Conservation (phyloP, 2,797 vertebrate species). For the Mastacembelus armatus region DNA sequence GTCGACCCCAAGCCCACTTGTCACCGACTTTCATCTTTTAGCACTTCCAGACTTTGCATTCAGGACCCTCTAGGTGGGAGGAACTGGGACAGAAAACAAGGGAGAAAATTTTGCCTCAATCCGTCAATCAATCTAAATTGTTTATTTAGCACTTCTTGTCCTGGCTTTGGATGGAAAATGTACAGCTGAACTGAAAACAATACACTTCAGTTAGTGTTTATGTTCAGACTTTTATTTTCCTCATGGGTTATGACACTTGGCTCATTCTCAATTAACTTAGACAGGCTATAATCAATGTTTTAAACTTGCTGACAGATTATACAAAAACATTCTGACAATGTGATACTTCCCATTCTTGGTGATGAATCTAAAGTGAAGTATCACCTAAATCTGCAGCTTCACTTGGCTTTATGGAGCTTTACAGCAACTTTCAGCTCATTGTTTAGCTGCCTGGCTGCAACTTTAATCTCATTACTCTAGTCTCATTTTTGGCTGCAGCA, state of each 20-base stretch:
- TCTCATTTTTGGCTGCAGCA: background rate
- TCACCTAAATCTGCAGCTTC: too few species aligned
- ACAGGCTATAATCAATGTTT: background rate
- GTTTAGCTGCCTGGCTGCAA: background rate
- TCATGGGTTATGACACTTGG: background rate
- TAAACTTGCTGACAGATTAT: too few species aligned
- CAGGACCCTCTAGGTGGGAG: conserved; percentile 37
- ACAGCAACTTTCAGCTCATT: background rate
- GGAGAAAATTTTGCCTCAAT: conserved; percentile 52
- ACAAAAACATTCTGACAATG: too few species aligned
- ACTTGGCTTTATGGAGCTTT: background rate
- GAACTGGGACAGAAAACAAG: conserved; percentile 58
- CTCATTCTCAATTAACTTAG: background rate
- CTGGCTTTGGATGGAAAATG: conserved; percentile 15
- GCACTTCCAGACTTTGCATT: conserved; percentile 24
- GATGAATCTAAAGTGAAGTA: background rate
- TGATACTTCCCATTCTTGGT: too few species aligned
- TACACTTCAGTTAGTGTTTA: background rate
- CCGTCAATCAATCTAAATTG: conserved; percentile 63
- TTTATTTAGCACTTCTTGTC: conserved; percentile 41
- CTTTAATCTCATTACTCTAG: background rate
- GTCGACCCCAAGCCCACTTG: conserved; percentile 54
- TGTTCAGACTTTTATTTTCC: too few species aligned
- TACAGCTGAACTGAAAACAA: conserved; percentile 11
- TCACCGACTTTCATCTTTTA: conserved; percentile 65